Conservation (phyloP, 2,888 invertebrate genomes). For the Leucozona laternaria region DNA sequence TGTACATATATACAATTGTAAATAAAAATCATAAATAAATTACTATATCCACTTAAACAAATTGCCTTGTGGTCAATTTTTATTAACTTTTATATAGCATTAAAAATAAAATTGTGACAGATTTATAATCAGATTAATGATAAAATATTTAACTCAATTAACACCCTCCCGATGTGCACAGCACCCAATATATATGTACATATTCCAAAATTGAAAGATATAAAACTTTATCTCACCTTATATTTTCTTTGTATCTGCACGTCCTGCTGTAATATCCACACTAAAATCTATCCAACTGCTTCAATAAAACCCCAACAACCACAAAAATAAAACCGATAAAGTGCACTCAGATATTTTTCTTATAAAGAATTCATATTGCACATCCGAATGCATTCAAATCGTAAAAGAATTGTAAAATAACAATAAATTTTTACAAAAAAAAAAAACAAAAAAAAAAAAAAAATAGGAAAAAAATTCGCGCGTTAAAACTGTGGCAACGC, state of each 20-base stretch:
- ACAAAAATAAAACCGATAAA: constrained; percentile 38
- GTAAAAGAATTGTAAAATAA: constrained; percentile 53
- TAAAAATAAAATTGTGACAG: constrained; percentile 22
- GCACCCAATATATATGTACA: neutral
- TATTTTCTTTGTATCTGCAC: constrained; percentile 35
- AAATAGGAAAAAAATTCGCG: constrained; percentile 31
- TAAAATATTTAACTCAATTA: constrained; percentile 43
- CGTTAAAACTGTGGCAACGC: constrained; percentile 53
- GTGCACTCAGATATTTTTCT: constrained; percentile 43
- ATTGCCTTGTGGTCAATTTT: neutral
- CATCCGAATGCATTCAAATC: constrained; percentile 70
- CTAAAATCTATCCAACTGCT: constrained; percentile 34
- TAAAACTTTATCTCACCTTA: constrained; percentile 65
- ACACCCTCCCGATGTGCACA: constrained; percentile 5
- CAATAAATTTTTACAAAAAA: constrained; percentile 47
- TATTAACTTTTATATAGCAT: constrained; percentile 7
- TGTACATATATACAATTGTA: neutral
- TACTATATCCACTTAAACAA: constrained; percentile 19
- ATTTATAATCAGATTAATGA: constrained; percentile 31
- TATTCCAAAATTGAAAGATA: neutral
- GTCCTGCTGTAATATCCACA: constrained; percentile 35
- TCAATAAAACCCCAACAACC: constrained; percentile 12
- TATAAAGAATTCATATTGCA: constrained; percentile 63
- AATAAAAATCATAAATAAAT: neutral
- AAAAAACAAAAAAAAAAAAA: constrained; percentile 30